Conservation (phyloP, 2,113 vertebrate genomes). For the Nesoenas mayeri region DNA sequence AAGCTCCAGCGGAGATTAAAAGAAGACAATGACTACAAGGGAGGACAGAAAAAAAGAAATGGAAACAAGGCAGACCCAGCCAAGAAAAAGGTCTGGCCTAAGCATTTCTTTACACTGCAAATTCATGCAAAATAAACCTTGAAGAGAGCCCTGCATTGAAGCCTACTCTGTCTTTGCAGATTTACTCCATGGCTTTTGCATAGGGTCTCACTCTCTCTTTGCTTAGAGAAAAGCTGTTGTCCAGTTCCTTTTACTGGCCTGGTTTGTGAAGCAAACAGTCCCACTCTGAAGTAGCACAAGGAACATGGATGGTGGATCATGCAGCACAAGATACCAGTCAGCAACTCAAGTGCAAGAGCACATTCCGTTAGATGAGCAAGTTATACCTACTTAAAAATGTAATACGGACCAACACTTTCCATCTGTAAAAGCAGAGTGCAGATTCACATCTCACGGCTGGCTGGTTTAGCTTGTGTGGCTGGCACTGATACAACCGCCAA, state of each 20-base stretch:
- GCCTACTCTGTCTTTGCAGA: neutral
- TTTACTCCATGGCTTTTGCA: neutral
- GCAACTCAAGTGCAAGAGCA: neutral
- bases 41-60: neutral
- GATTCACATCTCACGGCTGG: neutral
- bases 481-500: neutral
- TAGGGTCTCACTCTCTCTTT: neutral
- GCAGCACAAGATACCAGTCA: neutral
- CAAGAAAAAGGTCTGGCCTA: neutral
- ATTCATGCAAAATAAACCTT: neutral
- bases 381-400: slow-evolving; percentile 16
- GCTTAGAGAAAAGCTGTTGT: neutral
- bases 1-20: neutral
- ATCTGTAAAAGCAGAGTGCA: neutral
- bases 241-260: neutral
- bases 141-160: neutral
- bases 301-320: accelerated
- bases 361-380: neutral
- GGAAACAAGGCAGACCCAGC: neutral
- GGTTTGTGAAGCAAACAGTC: neutral
- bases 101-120: neutral
- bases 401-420: neutral
- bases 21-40: neutral
- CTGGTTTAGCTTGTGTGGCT: neutral
- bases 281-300: neutral